Percentiles rank a stretch among this genome's conserved stretches.
Conservation (phyloP, 2,888 invertebrate species). For the Cancer borealis region DNA sequence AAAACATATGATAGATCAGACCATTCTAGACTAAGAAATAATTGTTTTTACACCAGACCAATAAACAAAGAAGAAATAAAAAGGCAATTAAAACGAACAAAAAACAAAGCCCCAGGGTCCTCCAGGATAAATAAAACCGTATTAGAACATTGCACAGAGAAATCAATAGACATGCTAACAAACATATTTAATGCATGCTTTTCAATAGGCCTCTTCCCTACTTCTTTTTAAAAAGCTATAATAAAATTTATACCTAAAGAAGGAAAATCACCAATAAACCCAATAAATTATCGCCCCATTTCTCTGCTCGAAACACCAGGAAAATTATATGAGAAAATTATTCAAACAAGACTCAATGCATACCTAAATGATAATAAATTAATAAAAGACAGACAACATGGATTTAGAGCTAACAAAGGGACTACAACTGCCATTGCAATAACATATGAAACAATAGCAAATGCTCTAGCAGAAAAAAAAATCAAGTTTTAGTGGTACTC, state of each 20-base stretch:
- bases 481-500: too few species aligned
- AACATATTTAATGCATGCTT: neutral
- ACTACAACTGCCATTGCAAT: neutral
- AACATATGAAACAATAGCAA: neutral
- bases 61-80: neutral
- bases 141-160: neutral
- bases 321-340: neutral
- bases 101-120: neutral
- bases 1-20: neutral
- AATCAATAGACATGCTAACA: neutral
- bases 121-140: neutral
- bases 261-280: neutral
- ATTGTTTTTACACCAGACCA: neutral
- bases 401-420: neutral
- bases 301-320: neutral
- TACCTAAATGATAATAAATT: neutral
- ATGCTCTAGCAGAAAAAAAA: neutral
- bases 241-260: neutral
- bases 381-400: neutral
- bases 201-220: neutral
- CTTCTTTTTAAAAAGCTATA: neutral
- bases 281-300: neutral
- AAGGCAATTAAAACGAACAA: neutral
- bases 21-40: neutral
- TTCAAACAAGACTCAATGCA: neutral